Base-by-base conservation (phyloP, 1,140 invertebrate genomes). In the Magallana angulata region DNA sequence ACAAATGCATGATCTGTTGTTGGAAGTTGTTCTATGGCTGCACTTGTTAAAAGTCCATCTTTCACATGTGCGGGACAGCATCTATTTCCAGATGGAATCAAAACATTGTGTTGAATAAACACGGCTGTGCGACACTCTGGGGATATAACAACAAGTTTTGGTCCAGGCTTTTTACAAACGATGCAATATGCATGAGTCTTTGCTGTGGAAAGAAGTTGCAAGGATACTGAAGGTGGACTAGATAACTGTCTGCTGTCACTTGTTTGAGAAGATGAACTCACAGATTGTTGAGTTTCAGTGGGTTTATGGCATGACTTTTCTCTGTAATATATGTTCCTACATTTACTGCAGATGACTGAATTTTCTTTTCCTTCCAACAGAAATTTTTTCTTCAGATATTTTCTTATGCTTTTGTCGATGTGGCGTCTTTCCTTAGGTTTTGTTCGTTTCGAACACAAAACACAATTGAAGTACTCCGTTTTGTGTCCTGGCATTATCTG, bases 1-100 rank as follows among this genome's bases (percentile, higher is more conserved):
- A 87, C 7, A 36, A 71, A 57, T 62, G 57, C 80, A 68, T 82
- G 71, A 48, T 87, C n/a, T 16, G 86, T 57, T 30, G 59, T 68
- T 18, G 62, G 57, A 14, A 87, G 18, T 16, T 84, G 18, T 16
- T 57, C 14, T 3, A 87, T 76, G 4, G 56, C 82, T 9, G 83
- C 86, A 36, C 7, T 12, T 76, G 56, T 60, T 9, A 87, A 80
- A 6, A 7, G 30, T 36, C 56, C 86, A 11, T 87, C 18, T 16
- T 16, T 30, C 9, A 87, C 5, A 80, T 87, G 86, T 30, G 82
- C 68, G 14, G 86, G 86, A 24, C 86, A 87, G 36, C 86, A 84
- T 24, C 86, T 62, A 16, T 30, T 59, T 30, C 86, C 86, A 9
- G 82, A 60, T 30, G 82, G 86, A 58, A 87, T 60, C 30, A 88